Base-by-base conservation (phyloP, 2,888 invertebrate genomes). In the Odontocolon sp. region DNA sequence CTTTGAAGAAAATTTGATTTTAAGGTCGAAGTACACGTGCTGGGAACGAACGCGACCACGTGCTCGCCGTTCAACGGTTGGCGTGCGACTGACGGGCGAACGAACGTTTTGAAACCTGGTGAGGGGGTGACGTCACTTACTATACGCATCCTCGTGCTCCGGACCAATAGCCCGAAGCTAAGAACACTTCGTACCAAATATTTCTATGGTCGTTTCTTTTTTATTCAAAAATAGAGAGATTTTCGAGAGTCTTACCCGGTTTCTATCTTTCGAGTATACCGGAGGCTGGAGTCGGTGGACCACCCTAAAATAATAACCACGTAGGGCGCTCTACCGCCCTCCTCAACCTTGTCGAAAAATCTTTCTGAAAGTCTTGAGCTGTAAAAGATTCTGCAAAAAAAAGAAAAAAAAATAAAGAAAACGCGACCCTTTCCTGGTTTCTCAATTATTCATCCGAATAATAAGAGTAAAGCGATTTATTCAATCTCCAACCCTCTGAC, bases 61-160 rank as follows among this genome's bases (percentile, higher is more conserved):
- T 81, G 73, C 81, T 74, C 72, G 80, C 86, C 80, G 81, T 81
- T 79, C 84, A 84, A 85, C 83, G 87, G 84, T 85, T 84, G 84
- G 83, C 86, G 86, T 86, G 88, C 88, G 87, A 89, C 89, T 89
- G 87, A 82, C 82, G 78, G 78, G 72, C 70, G 78, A 45, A 61
- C 75, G 66, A 68, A 61, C 69, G 79, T 81, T 85, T 87, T 84
- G 74, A 85, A 87, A 86, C 82, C 82, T 78, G 82, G 81, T 83
- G 82, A 78, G 81, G 79, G 21, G 82, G 83, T 85, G 87, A 87
- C 88, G 87, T 86, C 87, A 87, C 72, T 26, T 47, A 50, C 63
- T 36, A 47, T 63, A 64, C 66, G 59, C 77, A 66, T 26, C 42
- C 38, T 38, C 38, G 45, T 33, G 66, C 70, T 70, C 66, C 47